Base-by-base conservation (phyloP, 92 coral and sea anemone species). In the Actinernus sp. region DNA sequence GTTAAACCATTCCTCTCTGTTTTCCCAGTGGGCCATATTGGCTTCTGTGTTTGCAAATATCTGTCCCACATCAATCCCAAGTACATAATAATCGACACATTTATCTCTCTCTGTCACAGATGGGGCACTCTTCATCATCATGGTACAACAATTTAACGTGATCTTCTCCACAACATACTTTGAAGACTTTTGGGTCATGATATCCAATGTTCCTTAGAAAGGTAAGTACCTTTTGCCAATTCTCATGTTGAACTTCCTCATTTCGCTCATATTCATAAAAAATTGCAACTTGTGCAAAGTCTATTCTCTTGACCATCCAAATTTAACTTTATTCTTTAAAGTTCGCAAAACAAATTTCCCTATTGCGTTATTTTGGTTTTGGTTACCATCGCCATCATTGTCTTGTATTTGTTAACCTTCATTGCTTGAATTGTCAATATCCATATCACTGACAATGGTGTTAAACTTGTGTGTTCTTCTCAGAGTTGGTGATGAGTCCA, bases 11-110 rank as follows among this genome's bases (percentile, higher is more conserved):
- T 70, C 73, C 12, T 71, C 61, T 11, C 38, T 55, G 5, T 81
- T 66, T 12, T 64, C 36, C 93, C 93, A 82, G 38, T 88, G 93
- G 1, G 53, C 60, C 32, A 82, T 43, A 70, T 88, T 82, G 2
- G 25, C 70, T 18, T 26, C 23, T 31, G 58, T 28, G 16, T 75
- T 49, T 32, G 77, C 45, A 25, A 77, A 82, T n/a, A 67, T 70
- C 3, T 61, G 65, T 50, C 82, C 81, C 0, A 82, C 27, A 14
- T 75, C 58, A 11, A 82, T 19, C 20, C 89, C 89, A 29, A 82
- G 78, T 3, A 72, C 82, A 83, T 61, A 82, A 58, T 88, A 83
- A 46, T 82, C 89, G 26, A 24, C 39, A 40, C 87, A 82, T 1
- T 40, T 28, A 14, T 30, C 24, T 67, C 82, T 61, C 0, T 56